Evolutionary conservation across 2,888 invertebrate species (phyloP), one percentile per base, ranked within the genome.

Genomic region (Eristalis tenax): DNA sequence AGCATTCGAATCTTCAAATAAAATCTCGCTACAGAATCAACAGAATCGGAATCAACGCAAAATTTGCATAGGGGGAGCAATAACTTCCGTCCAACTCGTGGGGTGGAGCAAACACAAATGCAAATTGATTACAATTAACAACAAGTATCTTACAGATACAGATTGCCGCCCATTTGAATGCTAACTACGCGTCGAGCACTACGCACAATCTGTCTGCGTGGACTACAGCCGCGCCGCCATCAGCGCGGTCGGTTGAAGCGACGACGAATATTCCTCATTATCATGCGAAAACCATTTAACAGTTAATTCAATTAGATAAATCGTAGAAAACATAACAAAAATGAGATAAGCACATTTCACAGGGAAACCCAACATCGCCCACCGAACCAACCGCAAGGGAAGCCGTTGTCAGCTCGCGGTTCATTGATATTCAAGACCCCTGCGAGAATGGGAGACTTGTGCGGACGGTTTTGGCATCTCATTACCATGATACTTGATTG

Each of bases 281-380:
- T 61, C 38, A 83, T 85, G 79, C 61, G 32, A 66, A 66, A 84
- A 32, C 81, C 18, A 73, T 85, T 85, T 59, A 85, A 85, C 76
- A 68, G 76, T 81, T 81, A 81, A 81, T 81, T 85, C 71, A 77
- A 77, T 85, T 81, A 77, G 59, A 84, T 84, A 84, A 80, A 73
- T 76, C 75, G 65, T 75, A 32, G 32, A 66, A 64, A 64, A 77
- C 50, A 77, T 66, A 38, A 32, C 66, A 63, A 59, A 59, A 66
- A 73, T 77, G 66, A 61, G 80, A 80, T 81, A 76, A 68, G 40
- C 71, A 64, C 66, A 83, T 74, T 74, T 74, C 65, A 71, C 22
- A 26, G 61, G 38, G 66, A 50, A 5, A 76, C 71, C 61, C 71
- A 71, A 10, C 59, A 23, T 43, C 57, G 73, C 43, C 65, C 23